A percentile compares a stretch with the other conserved stretches of the same genome.
phyloP scores from a whole-genome alignment of 2,797 vertebrate species.

The Pantherophis alleghaniensis region DNA sequence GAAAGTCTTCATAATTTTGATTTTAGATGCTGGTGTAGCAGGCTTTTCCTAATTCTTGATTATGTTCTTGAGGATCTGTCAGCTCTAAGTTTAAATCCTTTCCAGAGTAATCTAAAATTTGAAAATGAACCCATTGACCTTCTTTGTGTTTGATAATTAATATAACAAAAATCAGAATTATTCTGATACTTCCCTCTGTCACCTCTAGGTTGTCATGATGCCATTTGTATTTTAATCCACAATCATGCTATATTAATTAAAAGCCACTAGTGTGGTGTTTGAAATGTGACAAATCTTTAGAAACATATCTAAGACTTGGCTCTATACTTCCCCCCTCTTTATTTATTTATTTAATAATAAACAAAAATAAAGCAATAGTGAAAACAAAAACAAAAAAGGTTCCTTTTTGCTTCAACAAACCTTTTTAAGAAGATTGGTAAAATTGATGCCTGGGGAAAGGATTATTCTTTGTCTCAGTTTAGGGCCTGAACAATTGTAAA shows the following conservation, averaged over 20 bases:
- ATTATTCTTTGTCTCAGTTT: not conserved
- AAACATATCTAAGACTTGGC: slow-evolving; percentile 25
- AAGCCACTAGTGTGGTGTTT: slow-evolving; percentile 23
- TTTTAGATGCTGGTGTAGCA: slow-evolving; percentile 24
- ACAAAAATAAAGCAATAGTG: not conserved
- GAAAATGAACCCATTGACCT: slow-evolving; percentile 18
- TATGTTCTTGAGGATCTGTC: slow-evolving; percentile 9
- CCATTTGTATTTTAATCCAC: slow-evolving; percentile 38
- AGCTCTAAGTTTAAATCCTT: slow-evolving; percentile 12
- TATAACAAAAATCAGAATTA: not conserved
- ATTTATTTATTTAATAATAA: not conserved
- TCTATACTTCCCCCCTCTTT: not conserved
- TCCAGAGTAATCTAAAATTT: not conserved
- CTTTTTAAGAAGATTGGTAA: not conserved
- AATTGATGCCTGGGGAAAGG: not conserved
- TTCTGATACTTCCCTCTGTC: not conserved
- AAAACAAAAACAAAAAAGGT: not conserved
- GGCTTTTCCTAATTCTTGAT: not conserved
- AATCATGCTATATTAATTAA: slow-evolving; percentile 6
- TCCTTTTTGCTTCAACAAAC: not conserved
- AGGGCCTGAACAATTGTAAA: not conserved
- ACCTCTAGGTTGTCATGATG: not conserved
- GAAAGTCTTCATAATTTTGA: slow-evolving; percentile 33
- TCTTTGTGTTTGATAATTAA: not conserved
- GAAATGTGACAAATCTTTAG: slow-evolving; percentile 13